Percentiles rank a stretch among this genome's conserved stretches.
These are phyloP conservation scores for Leucophenga varia DNA, from an alignment of 1,140 invertebrate species.

Conservation along the genomic window DNA sequence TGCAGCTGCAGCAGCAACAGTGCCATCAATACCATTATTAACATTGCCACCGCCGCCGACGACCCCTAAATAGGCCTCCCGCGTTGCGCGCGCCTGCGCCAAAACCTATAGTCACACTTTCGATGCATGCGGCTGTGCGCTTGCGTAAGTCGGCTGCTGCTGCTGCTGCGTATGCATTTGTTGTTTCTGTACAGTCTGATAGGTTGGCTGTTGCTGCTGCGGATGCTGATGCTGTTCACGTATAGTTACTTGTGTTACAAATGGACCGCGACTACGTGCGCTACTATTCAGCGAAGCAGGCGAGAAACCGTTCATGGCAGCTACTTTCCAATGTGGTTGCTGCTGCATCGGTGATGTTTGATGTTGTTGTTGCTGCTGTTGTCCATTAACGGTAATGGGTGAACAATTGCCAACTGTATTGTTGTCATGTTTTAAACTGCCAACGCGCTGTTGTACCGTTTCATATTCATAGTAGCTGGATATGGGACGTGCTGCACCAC, in stretches of 20 bases:
- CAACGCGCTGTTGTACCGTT: slow-evolving; percentile 65
- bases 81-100: slow-evolving; percentile 47
- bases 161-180: slow-evolving; percentile 17
- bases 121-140: slow-evolving; percentile 48
- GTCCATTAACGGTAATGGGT: slow-evolving; percentile 38
- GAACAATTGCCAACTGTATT: slow-evolving; percentile 19
- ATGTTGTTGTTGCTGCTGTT: slow-evolving; percentile 27
- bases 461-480: slow-evolving; percentile 85
- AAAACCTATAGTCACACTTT: slow-evolving; percentile 56
- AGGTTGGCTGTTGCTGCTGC: slow-evolving; percentile 40
- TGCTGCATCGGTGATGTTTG: slow-evolving; percentile 12
- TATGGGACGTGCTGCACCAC: slow-evolving; percentile 61
- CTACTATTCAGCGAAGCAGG: slow-evolving; percentile 44
- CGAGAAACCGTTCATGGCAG: slow-evolving; percentile 43
- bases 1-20: too few species aligned
- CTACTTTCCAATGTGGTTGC: slow-evolving; percentile 45
- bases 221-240: slow-evolving; percentile 25
- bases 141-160: slow-evolving; percentile 23
- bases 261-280: slow-evolving; percentile 59
- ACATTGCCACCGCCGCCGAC: slow-evolving; percentile 15
- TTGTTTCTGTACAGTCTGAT: slow-evolving; percentile 45
- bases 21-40: too few species aligned
- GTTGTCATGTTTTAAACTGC: slow-evolving; percentile 51
- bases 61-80: slow-evolving; percentile 31
- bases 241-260: slow-evolving; percentile 62